Percentiles rank a stretch among this genome's conserved stretches.
phyloP scores from a whole-genome alignment of 2,113 vertebrate genomes.

The Pipra filicauda region DNA sequence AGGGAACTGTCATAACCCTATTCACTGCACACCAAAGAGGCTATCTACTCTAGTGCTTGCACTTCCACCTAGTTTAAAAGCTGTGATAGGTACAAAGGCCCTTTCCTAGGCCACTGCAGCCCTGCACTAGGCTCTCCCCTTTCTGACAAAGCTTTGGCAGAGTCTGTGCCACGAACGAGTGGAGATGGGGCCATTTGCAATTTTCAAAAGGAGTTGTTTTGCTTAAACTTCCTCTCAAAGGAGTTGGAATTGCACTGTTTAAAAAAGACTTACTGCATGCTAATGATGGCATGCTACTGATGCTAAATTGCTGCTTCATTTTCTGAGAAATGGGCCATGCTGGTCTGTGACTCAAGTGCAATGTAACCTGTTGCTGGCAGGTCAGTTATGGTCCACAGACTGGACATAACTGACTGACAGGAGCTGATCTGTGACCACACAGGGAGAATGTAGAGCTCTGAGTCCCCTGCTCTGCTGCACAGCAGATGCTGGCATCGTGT shows the following conservation, averaged over 20 bases:
- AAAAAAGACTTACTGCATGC: background rate
- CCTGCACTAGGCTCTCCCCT: background rate
- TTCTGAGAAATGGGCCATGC: background rate
- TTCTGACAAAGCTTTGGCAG: background rate
- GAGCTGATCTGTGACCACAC: accelerated
- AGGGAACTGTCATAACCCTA: background rate
- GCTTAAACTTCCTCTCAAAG: background rate
- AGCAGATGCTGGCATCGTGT: background rate
- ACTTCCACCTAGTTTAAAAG: background rate
- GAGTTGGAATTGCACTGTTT: background rate
- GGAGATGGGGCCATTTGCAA: background rate
- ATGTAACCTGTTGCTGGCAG: background rate
- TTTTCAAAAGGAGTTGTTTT: background rate
- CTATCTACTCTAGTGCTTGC: background rate
- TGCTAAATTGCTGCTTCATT: background rate
- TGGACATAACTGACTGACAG: background rate
- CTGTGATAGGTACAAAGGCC: background rate
- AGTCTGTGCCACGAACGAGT: background rate
- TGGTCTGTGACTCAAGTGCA: background rate
- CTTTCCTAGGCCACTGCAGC: background rate
- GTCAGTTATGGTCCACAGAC: accelerated
- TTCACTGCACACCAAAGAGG: accelerated
- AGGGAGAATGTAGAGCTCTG: background rate
- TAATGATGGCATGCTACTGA: background rate
- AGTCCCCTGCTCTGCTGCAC: background rate